Base-by-base conservation (phyloP, 2,888 invertebrate species). In the Zeuzera pyrina region DNA sequence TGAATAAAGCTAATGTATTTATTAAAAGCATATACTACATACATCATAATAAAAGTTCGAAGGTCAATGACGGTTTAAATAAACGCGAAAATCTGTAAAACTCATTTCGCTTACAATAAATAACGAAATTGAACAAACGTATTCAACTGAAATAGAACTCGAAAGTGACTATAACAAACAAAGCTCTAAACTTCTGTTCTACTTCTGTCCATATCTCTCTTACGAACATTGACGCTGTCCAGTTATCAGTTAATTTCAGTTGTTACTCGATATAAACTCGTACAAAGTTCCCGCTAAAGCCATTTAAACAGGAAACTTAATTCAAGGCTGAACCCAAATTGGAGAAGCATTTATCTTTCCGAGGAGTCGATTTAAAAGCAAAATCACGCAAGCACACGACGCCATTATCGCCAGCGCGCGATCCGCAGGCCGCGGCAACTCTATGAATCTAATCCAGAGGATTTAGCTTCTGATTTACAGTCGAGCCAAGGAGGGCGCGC, bases 371-470 rank as follows among this genome's bases (percentile, higher is more conserved):
- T 83, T 83, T 81, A 79, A 83, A 81, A 78, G 79, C 79, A 67
- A 67, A 79, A 81, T 79, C 83, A 78, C 79, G 76, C 74, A 50
- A 76, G 72, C 77, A 78, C 76, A 79, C 74, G 71, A 67, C 53
- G 74, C 78, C 68, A 79, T 83, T 83, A 84, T 81, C 79, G 73
- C 73, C 42, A 55, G 54, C 54, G 54, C 64, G 58, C 62, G 73
- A 78, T 73, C 74, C 79, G 53, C 76, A 76, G 79, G 78, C 78
- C 72, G 77, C 66, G 71, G 69, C 69, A 73, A 83, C 73, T 81
- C 83, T 79, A 81, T 79, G 76, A 74, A 77, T 84, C 83, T 85
- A 84, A 85, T 86, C 86, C 84, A 59, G 67, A 64, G 84, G 83
- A 81, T 83, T 78, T 77, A 73, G 71, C 67, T 69, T 57, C 81